Base-by-base conservation (phyloP, 1,140 invertebrate species). In the Meloidogyne exigua region DNA sequence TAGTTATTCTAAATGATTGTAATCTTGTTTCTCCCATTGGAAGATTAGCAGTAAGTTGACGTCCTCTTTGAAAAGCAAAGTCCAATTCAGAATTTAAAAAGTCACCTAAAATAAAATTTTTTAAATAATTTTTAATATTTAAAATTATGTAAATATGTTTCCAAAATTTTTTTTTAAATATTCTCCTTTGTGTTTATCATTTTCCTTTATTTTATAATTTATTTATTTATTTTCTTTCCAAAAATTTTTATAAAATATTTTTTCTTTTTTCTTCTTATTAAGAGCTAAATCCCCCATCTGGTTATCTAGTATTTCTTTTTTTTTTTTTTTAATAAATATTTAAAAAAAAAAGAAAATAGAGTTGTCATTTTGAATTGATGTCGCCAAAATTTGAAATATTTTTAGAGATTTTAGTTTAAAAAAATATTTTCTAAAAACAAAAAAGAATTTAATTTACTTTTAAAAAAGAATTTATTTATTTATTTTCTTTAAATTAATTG, bases 41-140 rank as follows among this genome's bases (percentile, higher is more conserved):
- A 18, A 87, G 70, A 68, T 87, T 87, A 18, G 82, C 79, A 15
- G 83, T 84, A 15, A 87, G 72, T 72, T 86, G 84, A 9, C 83
- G 74, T 26, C 82, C 75, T 62, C 86, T 66, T 70, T 87, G 84
- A 67, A 83, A 87, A 18, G 82, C 13, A 68, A 87, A 87, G 57
- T 87, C 85, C 21, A 87, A 49, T 79, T 87, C 85, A 15, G 86
- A 84, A 74, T 83, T 86, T n/a, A 87, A 68, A 70, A 87, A 87
- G 57, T 87, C 85, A 28, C 83, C 85, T 86, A 62, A 75, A 66
- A 39, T 39, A 39, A 39, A 39, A 32, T n/a, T n/a, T n/a, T n/a
- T n/a, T n/a, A 32, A 32, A 13, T 12, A 72, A 21, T 65, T 32
- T 28, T 63, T 63, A 68, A 18, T 62, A n/a, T n/a, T n/a, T n/a